phyloP scores from a whole-genome alignment of 23 tunicate genomes.

The Corella eumyota region DNA sequence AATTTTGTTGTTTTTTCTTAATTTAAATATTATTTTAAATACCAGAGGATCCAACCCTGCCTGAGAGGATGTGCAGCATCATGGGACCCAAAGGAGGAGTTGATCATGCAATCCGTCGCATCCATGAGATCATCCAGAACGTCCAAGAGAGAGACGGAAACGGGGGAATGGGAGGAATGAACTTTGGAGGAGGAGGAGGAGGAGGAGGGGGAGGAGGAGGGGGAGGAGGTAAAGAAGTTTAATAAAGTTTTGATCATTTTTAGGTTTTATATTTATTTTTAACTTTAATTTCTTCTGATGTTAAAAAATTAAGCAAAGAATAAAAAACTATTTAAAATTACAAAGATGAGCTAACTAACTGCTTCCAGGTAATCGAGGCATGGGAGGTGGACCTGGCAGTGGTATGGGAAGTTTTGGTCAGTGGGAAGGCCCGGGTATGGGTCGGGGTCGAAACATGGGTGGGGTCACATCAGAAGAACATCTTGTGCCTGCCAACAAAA shows the following conservation, averaged over 20 bases:
- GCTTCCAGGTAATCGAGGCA: conserved; percentile 10
- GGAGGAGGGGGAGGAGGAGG: no score
- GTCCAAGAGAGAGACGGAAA: conserved; percentile 87
- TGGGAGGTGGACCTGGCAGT: conserved; percentile 22
- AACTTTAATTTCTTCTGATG: no score
- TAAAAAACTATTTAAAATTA: no score
- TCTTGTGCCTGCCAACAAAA: conserved; percentile 90
- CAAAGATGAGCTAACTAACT: not conserved
- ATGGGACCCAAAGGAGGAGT: conserved; percentile 86
- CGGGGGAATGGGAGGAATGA: no score
- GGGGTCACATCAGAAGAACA: conserved; percentile 52
- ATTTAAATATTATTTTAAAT: no score
- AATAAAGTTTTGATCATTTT: no score
- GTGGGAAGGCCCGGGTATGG: conserved; percentile 76
- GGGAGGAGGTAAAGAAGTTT: no score
- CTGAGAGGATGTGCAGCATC: conserved; percentile 80
- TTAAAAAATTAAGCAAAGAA: no score
- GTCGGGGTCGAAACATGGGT: conserved; percentile 23
- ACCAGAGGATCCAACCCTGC: conserved; percentile 84
- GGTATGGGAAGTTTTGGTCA: conserved; percentile 78
- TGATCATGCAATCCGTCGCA: conserved; percentile 51
- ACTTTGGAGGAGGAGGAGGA: no score
- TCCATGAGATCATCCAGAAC: conserved; percentile 79
- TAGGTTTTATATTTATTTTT: no score
- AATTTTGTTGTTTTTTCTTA: no score